These are phyloP conservation scores for Rhopalosiphum maidis DNA, from an alignment of 1,140 invertebrate genomes.

Conservation along the genomic window DNA sequence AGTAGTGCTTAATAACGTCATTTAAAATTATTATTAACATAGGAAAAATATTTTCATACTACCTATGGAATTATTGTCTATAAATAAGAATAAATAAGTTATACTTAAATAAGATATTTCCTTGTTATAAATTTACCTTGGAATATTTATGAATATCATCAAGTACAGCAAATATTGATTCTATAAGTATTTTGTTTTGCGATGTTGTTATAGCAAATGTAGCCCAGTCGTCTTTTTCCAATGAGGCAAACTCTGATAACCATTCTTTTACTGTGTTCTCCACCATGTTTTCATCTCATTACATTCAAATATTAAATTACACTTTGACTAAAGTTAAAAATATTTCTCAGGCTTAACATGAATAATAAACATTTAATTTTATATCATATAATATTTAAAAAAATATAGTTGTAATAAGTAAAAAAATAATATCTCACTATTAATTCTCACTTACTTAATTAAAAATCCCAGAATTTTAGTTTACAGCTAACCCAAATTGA, in stretches of 20 bases:
- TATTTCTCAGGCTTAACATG: neutral
- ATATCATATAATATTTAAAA: neutral
- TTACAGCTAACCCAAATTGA: neutral
- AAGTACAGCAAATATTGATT: conserved; percentile 74
- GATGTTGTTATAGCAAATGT: conserved; percentile 79
- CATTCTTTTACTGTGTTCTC: conserved; percentile 80
- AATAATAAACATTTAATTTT: neutral
- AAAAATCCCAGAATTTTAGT: neutral
- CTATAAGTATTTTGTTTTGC: conserved; percentile 81
- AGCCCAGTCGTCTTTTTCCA: conserved; percentile 76
- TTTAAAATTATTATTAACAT: neutral
- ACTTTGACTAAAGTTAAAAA: neutral
- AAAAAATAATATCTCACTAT: neutral
- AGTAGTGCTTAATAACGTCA: neutral
- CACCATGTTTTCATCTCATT: conserved; percentile 67
- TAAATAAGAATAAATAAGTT: neutral
- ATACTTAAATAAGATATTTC: neutral
- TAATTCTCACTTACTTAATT: neutral
- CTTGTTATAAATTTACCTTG: conserved; percentile 36
- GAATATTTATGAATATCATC: conserved; percentile 66
- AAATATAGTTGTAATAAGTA: neutral
- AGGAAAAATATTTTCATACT: neutral
- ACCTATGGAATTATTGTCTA: neutral
- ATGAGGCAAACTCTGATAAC: conserved; percentile 77
- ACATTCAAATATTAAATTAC: conserved; percentile 6